Base-by-base conservation (phyloP, 2,113 vertebrate species). In the Proteles cristata region DNA sequence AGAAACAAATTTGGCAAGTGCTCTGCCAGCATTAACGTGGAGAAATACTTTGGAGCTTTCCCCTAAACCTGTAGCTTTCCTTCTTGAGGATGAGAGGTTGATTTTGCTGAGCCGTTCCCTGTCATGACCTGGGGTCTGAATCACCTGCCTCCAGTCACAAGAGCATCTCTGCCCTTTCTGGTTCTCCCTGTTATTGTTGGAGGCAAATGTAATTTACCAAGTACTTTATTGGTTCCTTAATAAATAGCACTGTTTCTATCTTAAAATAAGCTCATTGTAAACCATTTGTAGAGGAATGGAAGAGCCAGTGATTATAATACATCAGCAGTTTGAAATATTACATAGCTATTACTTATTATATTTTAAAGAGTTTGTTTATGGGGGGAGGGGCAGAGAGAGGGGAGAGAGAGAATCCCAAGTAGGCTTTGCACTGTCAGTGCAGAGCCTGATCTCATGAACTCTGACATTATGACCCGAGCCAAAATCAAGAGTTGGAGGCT, bases 171-270 rank as follows among this genome's bases (percentile, higher is more conserved):
- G 39, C 39, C n/a, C 39, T 71, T 79, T 39, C 39, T 93, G 17
- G 4, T 61, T 79, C 68, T 82, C 43, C 77, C 35, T 68, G 33
- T 82, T 91, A 28, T 93, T 83, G 91, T 88, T 80, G 87, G 58
- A 87, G 88, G 50, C 25, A 10, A 50, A 19, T 35, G 0, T 79
- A 17, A 76, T n/a, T 90, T 84, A 65, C 48, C 90, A 69, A 48
- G 93, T 80, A n/a, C 66, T 39, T 69, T 95, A 45, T 25, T 53
- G 69, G 82, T 45, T 93, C 10, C 85, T 96, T 69, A 26, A 58
- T 28, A 55, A 61, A 82, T 26, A 65, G 33, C n/a, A 76, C 8
- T 91, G 94, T 95, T 82, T 82, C 87, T 82, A 65, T 55, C 26
- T 11, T 11, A 11, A 11, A 63, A 84, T 80, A 96, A 74, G 45